Evolutionary conservation across 2,113 vertebrate genomes (phyloP).

Genomic region (Cricetomys ansorgei): DNA sequence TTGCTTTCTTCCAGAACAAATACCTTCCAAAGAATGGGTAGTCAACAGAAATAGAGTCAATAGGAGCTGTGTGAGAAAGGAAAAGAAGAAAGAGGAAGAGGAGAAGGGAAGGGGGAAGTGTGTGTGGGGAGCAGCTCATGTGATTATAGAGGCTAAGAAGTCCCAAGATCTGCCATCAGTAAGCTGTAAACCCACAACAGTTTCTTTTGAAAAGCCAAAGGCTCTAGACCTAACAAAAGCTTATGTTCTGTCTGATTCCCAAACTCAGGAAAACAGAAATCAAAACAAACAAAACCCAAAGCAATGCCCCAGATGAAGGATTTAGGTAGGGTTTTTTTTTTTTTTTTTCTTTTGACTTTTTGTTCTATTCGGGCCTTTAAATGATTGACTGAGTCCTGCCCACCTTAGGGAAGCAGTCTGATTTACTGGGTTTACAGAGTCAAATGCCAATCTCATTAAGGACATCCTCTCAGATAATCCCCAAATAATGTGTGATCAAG

Average conservation of each 20-base stretch:
- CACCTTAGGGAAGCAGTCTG: neutral
- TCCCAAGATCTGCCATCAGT: neutral
- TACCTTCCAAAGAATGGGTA: neutral
- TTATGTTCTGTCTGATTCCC: neutral
- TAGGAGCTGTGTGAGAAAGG: neutral
- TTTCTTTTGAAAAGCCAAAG: neutral
- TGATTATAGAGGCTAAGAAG: neutral
- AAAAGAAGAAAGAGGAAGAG: no score
- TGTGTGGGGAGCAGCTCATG: neutral
- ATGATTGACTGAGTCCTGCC: neutral
- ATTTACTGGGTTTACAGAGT: neutral
- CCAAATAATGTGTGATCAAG: neutral
- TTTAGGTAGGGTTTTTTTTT: neutral
- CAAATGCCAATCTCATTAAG: slow-evolving; percentile 8
- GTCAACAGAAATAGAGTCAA: neutral
- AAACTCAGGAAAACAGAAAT: neutral
- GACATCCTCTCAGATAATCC: neutral
- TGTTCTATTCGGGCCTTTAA: neutral
- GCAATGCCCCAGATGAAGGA: neutral
- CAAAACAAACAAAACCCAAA: neutral
- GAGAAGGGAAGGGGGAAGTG: neutral
- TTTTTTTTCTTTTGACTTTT: neutral
- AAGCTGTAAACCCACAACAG: neutral
- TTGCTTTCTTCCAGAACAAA: neutral
- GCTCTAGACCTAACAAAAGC: neutral